Percentiles rank a stretch among this genome's conserved stretches.
Conservation (phyloP, 2,113 vertebrate species). For the Brachyistius frenatus region DNA sequence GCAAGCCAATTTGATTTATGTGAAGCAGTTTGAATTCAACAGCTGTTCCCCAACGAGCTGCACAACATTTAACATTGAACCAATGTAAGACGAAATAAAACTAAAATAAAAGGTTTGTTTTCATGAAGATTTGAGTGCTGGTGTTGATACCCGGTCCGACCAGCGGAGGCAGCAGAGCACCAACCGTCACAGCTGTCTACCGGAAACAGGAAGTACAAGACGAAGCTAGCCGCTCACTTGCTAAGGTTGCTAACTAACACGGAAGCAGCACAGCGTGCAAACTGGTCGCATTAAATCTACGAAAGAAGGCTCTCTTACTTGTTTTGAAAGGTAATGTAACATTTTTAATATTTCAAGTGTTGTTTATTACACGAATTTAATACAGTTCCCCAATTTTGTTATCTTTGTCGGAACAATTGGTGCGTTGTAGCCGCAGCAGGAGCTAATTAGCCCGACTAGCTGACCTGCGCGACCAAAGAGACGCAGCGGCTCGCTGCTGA, state of each 20-base stretch:
- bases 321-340: constrained; percentile 50
- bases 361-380: not conserved
- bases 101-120: no score
- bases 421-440: not conserved
- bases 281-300: not conserved
- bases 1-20: no score
- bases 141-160: no score
- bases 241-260: constrained; percentile 33
- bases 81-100: no score
- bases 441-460: constrained; percentile 32
- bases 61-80: no score
- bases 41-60: no score
- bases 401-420: not conserved
- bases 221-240: not conserved
- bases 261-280: constrained; percentile 24
- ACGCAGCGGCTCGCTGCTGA: not conserved
- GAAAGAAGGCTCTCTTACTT: not conserved
- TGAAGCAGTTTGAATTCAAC: no score
- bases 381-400: rapidly evolving
- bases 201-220: constrained; percentile 26
- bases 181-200: not conserved
- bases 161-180: not conserved
- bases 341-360: not conserved
- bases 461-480: constrained; percentile 63
- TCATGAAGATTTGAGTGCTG: no score